Conservation (phyloP, 2,888 invertebrate genomes). For the Eledone cirrhosa region DNA sequence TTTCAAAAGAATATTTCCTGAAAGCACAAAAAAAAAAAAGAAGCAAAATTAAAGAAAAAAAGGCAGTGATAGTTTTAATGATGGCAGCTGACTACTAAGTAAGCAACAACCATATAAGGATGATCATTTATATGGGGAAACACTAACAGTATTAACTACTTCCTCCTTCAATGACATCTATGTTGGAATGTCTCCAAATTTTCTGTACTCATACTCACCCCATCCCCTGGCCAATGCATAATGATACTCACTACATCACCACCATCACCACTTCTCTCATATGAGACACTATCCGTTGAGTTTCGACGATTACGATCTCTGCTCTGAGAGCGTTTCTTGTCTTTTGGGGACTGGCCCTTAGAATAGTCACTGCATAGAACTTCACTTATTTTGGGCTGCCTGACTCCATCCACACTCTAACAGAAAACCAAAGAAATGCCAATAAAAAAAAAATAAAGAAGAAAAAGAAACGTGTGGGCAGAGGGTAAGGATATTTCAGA, state of each 20-base stretch:
- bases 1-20: not conserved
- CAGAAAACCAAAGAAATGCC: slow-evolving; percentile 49
- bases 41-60: too few species aligned
- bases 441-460: slow-evolving; percentile 11
- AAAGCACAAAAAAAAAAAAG: not conserved
- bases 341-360: slow-evolving; percentile 56
- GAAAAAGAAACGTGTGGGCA: not conserved
- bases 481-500: not conserved
- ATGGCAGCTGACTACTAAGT: slow-evolving; percentile 8
- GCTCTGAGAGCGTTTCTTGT: slow-evolving; percentile 71
- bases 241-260: slow-evolving; percentile 78
- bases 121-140: not conserved
- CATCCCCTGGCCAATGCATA: slow-evolving; percentile 59
- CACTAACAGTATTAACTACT: not conserved
- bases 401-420: slow-evolving; percentile 90
- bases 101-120: not conserved
- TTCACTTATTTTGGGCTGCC: slow-evolving; percentile 86
- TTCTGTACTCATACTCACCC: slow-evolving; percentile 60
- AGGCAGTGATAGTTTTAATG: not conserved
- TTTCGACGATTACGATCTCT: slow-evolving; percentile 73
- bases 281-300: slow-evolving; percentile 71
- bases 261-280: slow-evolving; percentile 69
- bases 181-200: slow-evolving; percentile 34
- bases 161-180: slow-evolving; percentile 4
- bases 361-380: slow-evolving; percentile 73